Conservation (phyloP, 2,888 invertebrate species). For the Stramonita haemastoma region DNA sequence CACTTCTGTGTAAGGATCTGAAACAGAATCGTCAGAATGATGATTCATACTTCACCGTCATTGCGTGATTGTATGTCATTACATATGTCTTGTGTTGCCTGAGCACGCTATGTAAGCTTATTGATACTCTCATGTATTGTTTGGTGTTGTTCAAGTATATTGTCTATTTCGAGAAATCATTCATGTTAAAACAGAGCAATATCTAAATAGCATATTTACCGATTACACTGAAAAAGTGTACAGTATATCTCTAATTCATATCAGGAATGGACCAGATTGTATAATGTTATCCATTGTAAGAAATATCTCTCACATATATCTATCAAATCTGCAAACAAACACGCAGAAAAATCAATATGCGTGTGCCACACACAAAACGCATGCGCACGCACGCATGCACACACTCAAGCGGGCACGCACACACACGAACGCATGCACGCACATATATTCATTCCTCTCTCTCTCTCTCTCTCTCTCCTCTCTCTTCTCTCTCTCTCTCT, state of each 20-base stretch:
- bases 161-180: neutral
- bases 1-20: slow-evolving; percentile 49
- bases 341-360: neutral
- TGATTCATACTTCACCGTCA: no score
- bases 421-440: neutral
- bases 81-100: no score
- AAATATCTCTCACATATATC: neutral
- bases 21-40: neutral
- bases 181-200: neutral
- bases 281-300: neutral
- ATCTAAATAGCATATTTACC: neutral
- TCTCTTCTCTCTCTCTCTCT: no score
- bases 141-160: no score
- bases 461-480: neutral
- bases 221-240: no score
- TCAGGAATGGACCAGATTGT: neutral
- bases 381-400: neutral
- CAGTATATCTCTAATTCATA: no score
- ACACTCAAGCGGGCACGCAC: neutral
- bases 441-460: neutral
- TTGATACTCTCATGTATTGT: neutral
- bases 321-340: neutral
- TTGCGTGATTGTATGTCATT: no score
- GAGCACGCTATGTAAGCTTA: no score
- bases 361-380: neutral